Base-by-base conservation (phyloP, 2,888 invertebrate species). In the Bibio marci region DNA sequence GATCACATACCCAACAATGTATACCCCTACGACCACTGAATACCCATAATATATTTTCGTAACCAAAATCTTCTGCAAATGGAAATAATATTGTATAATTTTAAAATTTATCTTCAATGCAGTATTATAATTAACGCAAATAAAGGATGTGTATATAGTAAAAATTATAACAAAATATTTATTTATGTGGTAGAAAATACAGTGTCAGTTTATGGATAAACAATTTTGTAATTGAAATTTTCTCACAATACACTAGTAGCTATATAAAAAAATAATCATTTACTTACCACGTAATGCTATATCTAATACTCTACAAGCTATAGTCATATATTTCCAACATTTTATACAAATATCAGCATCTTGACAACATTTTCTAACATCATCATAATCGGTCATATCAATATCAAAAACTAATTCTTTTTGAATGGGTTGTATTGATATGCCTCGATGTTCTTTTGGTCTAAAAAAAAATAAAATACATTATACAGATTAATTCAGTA, bases 301-400 rank as follows among this genome's bases (percentile, higher is more conserved):
- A 57, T 98, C 87, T 38, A 99, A 62, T 44, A 97, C 78, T 65
- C 86, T 82, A 50, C 88, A 81, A 30, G 97, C 98, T 42, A 97
- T 68, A 12, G 75, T 73, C 86, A 98, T 92, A 53, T 88, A 88
- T 52, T 85, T 88, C 98, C 98, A 99, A 58, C 98, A 99, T 59
- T 87, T 91, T 2, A 60, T 60, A 60, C 98, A 99, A 11, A 99
- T 83, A 53, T 78, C 81, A 2, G 91, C 82, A 38, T 87, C 94
- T 39, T 73, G 71, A 53, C 90, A 97, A 56, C 97, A 98, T 22
- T 74, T 82, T 55, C 97, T 67, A 1, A 97, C 79, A 55, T 92
- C 90, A 67, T 98, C 97, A 59, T 99, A 99, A 63, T 99, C 98
- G 27, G 97, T 95, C 71, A 98, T 81, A 70, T 99, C 98, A 51